Evolutionary conservation across 2,888 invertebrate genomes (phyloP).

Genomic region (Tiphia femorata): DNA sequence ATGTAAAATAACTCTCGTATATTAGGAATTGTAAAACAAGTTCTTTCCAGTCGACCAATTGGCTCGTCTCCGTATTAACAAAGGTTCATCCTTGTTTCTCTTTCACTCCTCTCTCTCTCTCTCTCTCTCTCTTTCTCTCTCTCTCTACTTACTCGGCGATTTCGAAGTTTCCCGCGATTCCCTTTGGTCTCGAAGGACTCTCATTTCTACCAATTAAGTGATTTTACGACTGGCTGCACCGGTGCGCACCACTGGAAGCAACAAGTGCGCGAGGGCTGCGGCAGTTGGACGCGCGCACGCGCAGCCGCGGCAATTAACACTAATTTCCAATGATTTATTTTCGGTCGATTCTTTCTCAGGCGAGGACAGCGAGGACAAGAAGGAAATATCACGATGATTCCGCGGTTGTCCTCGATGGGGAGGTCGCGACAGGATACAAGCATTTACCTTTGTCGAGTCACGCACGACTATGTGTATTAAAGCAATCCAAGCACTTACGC

Average conservation of each 20-base stretch:
- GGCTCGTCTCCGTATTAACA: not conserved
- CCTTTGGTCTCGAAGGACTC: not conserved
- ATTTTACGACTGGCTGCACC: not conserved
- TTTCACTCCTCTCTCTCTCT: not conserved
- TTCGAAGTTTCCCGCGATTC: not conserved
- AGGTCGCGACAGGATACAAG: too few relatives aligned
- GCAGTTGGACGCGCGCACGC: too few relatives aligned
- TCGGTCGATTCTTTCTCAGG: too few relatives aligned
- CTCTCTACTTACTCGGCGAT: not conserved
- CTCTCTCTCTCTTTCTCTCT: not conserved
- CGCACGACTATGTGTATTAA: too few relatives aligned
- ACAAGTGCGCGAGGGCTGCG: not conserved
- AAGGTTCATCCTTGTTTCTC: not conserved
- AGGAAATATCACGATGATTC: too few relatives aligned
- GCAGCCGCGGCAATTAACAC: not conserved
- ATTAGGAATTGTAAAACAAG: too few relatives aligned
- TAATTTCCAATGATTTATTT: not conserved
- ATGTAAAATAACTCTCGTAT: too few relatives aligned
- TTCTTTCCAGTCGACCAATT: not conserved
- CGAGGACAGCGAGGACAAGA: too few relatives aligned
- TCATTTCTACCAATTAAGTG: not conserved
- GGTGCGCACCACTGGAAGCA: not conserved
- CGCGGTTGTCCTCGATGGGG: too few relatives aligned
- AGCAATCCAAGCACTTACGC: too few relatives aligned
- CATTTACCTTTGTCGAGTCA: too few relatives aligned